phyloP scores from a whole-genome alignment of 1,140 invertebrate species.

The Nebria ingens region DNA sequence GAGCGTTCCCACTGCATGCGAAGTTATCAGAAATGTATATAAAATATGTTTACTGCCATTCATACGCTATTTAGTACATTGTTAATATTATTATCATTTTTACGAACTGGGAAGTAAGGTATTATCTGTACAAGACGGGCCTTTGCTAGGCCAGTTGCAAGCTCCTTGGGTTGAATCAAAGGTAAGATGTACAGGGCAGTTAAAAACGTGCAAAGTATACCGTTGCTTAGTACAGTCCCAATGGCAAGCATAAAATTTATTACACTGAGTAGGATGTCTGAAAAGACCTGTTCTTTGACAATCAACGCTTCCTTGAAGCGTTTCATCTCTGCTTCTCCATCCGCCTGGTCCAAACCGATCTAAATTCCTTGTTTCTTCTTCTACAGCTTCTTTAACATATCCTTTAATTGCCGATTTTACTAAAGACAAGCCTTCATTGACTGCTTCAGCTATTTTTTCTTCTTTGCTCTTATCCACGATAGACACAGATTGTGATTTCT shows the following conservation, averaged over 20 bases:
- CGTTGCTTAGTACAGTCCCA: slow-evolving; percentile 71
- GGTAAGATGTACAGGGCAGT: slow-evolving; percentile 69
- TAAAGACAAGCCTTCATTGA: slow-evolving; percentile 20
- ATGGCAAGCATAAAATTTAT: slow-evolving; percentile 76
- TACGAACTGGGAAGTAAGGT: slow-evolving; percentile 41
- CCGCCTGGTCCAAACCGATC: slow-evolving; percentile 45
- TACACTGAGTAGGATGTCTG: slow-evolving; percentile 69
- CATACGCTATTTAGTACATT: too few relatives aligned
- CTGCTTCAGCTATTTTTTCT: slow-evolving; percentile 20
- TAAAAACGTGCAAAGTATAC: slow-evolving; percentile 68
- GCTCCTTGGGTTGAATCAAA: slow-evolving; percentile 65
- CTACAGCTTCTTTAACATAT: slow-evolving; percentile 21
- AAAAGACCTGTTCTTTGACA: slow-evolving; percentile 72
- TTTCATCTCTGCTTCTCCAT: slow-evolving; percentile 42
- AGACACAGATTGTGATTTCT: neutral
- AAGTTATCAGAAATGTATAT: too few relatives aligned
- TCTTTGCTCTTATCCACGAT: neutral
- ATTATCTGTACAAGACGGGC: slow-evolving; percentile 62
- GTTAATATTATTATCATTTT: neutral
- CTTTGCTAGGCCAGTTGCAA: slow-evolving; percentile 75
- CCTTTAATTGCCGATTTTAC: slow-evolving; percentile 24
- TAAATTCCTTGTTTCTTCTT: slow-evolving; percentile 24
- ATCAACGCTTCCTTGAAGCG: slow-evolving; percentile 48
- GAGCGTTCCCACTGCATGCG: too few relatives aligned
- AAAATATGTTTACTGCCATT: too few relatives aligned